Evolutionary conservation across 2,113 vertebrate genomes (phyloP).

Genomic region (Lanius ludovicianus): DNA sequence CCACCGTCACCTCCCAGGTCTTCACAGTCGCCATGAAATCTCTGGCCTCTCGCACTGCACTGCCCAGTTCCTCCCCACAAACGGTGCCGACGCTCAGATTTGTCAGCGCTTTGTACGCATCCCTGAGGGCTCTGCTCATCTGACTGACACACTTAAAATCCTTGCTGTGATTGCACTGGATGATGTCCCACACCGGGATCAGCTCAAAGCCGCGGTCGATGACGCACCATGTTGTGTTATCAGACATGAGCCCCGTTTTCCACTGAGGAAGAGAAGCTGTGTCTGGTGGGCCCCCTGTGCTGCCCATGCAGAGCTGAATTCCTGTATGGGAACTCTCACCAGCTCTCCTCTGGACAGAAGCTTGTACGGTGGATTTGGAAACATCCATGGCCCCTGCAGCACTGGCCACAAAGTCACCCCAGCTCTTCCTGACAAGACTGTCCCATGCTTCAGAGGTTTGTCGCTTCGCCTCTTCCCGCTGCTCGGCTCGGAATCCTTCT

Average conservation of each 20-base stretch:
- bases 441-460: not conserved
- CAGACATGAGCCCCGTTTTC: conserved; percentile 34
- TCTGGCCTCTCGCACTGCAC: not conserved
- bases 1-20: not conserved
- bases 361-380: not conserved
- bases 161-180: conserved; percentile 26
- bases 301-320: not conserved
- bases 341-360: not conserved
- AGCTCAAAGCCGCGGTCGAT: conserved; percentile 60
- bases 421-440: not conserved
- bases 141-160: conserved; percentile 25
- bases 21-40: conserved; percentile 13
- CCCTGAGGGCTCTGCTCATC: conserved; percentile 16
- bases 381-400: fast-evolving
- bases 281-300: conserved; percentile 61
- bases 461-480: conserved; percentile 15
- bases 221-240: conserved; percentile 64
- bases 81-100: not conserved
- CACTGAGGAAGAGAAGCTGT: conserved; percentile 34
- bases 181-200: conserved; percentile 69
- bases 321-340: not conserved
- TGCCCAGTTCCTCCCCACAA: conserved; percentile 6
- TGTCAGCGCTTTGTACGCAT: not conserved
- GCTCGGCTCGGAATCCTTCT: conserved; percentile 23
- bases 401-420: fast-evolving